Conservation (phyloP, 2,888 invertebrate genomes). For the Xestia xanthographa region DNA sequence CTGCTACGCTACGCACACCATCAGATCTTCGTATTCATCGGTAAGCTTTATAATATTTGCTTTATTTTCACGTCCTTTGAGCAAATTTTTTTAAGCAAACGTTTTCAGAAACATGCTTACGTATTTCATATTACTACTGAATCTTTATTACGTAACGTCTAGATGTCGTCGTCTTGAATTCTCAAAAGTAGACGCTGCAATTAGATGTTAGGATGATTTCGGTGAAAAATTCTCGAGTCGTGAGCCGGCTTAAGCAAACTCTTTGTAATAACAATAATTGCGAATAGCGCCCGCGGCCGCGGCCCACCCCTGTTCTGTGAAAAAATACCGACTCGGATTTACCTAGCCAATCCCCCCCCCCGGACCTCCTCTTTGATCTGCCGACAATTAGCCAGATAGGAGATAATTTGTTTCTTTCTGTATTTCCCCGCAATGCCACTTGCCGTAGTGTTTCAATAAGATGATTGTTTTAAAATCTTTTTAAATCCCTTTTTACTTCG, state of each 20-base stretch:
- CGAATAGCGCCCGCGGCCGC: conserved; percentile 84
- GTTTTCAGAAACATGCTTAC: conserved; percentile 20
- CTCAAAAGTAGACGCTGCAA: conserved; percentile 68
- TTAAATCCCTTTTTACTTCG: conserved; percentile 67
- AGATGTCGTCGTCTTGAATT: conserved; percentile 9
- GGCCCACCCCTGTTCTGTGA: conserved; percentile 73
- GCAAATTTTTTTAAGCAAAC: conserved; percentile 30
- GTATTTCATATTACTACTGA: conserved; percentile 8
- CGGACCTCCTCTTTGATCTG: conserved; percentile 82
- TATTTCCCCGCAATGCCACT: conserved; percentile 76
- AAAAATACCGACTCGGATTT: conserved; percentile 84
- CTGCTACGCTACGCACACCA: conserved; percentile 99
- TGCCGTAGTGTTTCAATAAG: conserved; percentile 83
- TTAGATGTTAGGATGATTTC: conserved; percentile 81
- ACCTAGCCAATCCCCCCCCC: conserved; percentile 73
- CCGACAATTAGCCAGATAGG: conserved; percentile 87
- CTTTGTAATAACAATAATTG: conserved; percentile 91
- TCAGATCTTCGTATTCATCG: conserved; percentile 99
- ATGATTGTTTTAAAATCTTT: conserved; percentile 82
- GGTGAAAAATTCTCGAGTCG: conserved; percentile 81
- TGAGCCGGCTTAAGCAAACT: conserved; percentile 88
- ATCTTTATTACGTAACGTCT: conserved; percentile 1
- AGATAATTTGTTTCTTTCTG: conserved; percentile 87
- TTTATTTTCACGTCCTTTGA: conserved; percentile 45
- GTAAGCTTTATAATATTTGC: conserved; percentile 91